Evolutionary conservation across 2,888 invertebrate genomes (phyloP), one percentile per base, ranked within the genome.

Genomic region (Cephonodes hylas): DNA sequence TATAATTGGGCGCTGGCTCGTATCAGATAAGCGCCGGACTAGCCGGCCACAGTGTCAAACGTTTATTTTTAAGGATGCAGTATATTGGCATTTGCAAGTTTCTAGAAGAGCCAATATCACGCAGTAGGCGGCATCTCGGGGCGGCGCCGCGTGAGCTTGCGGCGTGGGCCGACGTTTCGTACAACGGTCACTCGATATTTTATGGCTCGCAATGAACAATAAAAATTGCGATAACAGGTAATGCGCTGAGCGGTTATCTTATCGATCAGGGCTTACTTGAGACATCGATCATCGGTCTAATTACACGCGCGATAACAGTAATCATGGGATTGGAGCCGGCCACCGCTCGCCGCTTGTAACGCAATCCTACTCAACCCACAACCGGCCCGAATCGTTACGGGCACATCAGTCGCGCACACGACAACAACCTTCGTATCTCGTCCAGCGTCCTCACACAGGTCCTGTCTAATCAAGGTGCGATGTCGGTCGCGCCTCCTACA

Each of bases 251-350:
- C 27, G 56, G 57, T 45, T 86, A 87, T 82, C 84, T 86, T 75
- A 87, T 87, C 83, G 65, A 69, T 70, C 75, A 68, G 65, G 74
- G 81, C 84, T 88, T 84, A 85, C 82, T 81, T 75, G 82, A 88
- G 86, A 85, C 89, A 89, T 89, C 89, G 88, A 89, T 89, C 89
- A 89, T 84, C 83, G 88, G 72, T 82, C 85, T 88, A 89, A 89
- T 89, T 89, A 88, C 80, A 34, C 27, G 46, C 60, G 63, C 31
- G 80, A 80, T 77, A 80, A 62, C 62, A 64, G 25, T 74, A 74
- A 72, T 74, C 72, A 65, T 57, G 64, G 57, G 42, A 45, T 53
- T 44, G n/a, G 22, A 6, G 18, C 10, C 31, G 15, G 22, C 59
- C 46, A 46, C 45, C 23, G 13, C 8, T n/a, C 48, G 15, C 38